A percentile compares a stretch with the other conserved stretches of the same genome.
Conservation (phyloP, 2,797 vertebrate genomes). For the Eremophila alpestris region DNA sequence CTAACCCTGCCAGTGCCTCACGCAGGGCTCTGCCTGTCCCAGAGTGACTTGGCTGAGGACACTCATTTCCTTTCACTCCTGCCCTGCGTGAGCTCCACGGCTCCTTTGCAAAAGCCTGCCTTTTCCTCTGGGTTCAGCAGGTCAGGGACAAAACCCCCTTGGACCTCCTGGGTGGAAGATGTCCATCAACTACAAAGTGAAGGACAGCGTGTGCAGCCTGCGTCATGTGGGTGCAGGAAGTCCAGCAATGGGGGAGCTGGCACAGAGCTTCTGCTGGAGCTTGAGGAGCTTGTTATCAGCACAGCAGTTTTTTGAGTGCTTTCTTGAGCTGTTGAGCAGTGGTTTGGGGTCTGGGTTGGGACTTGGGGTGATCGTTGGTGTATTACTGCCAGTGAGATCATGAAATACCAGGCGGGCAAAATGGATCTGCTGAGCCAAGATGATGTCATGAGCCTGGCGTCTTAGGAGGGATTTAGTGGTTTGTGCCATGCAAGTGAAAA, state of each 20-base stretch:
- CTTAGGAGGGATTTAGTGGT: conserved; percentile 52
- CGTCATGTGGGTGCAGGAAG: neutral
- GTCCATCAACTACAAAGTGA: conserved; percentile 3
- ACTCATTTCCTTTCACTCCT: neutral
- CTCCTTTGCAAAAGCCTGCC: neutral
- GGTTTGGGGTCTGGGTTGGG: neutral
- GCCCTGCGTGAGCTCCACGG: neutral
- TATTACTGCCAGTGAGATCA: neutral
- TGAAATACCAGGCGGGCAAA: neutral
- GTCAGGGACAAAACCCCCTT: neutral
- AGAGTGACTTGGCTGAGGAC: neutral
- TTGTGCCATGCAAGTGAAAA: conserved; percentile 52
- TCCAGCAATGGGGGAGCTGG: conserved; percentile 6
- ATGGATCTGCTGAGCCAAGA: conserved; percentile 46
- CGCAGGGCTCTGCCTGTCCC: neutral
- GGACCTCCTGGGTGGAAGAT: neutral
- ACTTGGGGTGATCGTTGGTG: neutral
- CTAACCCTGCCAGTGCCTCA: neutral
- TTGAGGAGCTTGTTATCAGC: neutral
- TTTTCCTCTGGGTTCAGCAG: neutral
- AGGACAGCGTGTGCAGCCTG: neutral
- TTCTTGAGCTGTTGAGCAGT: neutral
- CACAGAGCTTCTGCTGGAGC: neutral
- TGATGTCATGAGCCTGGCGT: conserved; percentile 41
- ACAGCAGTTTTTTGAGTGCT: neutral